Base-by-base conservation (phyloP, 2,797 vertebrate species). In the Euthynnus affinis region DNA sequence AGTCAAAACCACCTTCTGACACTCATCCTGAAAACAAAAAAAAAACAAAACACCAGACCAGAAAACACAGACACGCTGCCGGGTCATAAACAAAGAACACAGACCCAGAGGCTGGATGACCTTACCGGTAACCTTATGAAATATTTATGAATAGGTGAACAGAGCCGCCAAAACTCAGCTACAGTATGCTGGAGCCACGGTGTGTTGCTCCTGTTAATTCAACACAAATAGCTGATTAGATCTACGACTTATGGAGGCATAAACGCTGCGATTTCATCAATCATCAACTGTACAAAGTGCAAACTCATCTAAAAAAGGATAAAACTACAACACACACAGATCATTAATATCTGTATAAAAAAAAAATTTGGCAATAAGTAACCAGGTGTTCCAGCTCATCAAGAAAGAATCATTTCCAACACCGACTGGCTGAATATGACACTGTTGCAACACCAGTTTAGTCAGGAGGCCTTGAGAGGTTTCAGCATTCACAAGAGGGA, bases 141-240 rank as follows among this genome's bases (percentile, higher is more conserved):
- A 84, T 81, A 91, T 91, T 83, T 32, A 90, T 69, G 57, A 84
- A 57, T 18, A 32, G 29, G 55, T 49, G 58, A 87, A 63, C 9
- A 52, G 15, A 81, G 72, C 23, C 6, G 2, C 74, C 59, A 25
- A 46, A 56, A 63, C 68, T 63, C 44, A 63, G 76, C 46, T 75
- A 51, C 5, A 64, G 18, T 34, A 18, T 32, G 29, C 25, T 37
- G 17, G 17, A 40, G 34, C 27, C 13, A 8, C 15, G 5, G 42
- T 29, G 42, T 29, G 20, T 40, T 18, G n/a, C 29, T 37, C 44
- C 32, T 23, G 22, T 58, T 62, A 1, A 61, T 23, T 49, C 2
- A 64, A 52, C 9, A 61, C 29, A 68, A 20, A 29, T 22, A 17
- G 3, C 10, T 13, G 5, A 29, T 0, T 9, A 7, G 5, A 59